These are phyloP conservation scores for Apaloderma vittatum DNA, from an alignment of 2,113 vertebrate species.

Conservation along the genomic window DNA sequence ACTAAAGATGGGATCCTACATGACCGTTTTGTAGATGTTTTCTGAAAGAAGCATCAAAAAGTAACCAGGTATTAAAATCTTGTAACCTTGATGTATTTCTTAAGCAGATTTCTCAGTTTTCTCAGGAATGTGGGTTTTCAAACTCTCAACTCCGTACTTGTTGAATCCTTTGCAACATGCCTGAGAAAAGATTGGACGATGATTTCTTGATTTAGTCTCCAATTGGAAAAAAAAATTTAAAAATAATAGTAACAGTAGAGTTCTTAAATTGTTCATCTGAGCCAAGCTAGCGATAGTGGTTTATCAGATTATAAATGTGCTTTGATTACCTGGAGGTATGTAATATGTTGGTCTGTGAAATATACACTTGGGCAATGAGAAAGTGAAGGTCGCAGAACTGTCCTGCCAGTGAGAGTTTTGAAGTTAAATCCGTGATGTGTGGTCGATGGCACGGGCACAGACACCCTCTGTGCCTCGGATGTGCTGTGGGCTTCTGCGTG, in stretches of 20 bases:
- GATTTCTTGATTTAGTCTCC: neutral
- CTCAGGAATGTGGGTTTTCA: neutral
- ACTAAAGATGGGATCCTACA: neutral
- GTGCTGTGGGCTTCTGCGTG: fast-evolving
- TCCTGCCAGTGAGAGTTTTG: neutral
- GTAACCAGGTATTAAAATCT: neutral
- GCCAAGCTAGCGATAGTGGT: neutral
- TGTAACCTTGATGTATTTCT: neutral
- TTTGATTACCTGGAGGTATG: neutral
- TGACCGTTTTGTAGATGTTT: neutral
- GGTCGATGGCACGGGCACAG: fast-evolving
- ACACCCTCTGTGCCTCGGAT: neutral
- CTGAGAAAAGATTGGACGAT: neutral
- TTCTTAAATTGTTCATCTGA: neutral
- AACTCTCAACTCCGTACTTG: neutral
- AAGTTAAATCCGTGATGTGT: neutral
- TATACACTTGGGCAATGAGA: neutral
- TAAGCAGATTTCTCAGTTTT: neutral
- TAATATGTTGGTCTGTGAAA: neutral
- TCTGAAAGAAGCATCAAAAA: neutral
- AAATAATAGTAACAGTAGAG: neutral
- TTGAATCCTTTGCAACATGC: neutral
- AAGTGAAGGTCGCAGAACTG: neutral
- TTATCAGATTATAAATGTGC: neutral
- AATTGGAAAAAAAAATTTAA: neutral